These are phyloP conservation scores for Vicugna pacos DNA, from an alignment of 2,113 vertebrate genomes.

Conservation along the genomic window DNA sequence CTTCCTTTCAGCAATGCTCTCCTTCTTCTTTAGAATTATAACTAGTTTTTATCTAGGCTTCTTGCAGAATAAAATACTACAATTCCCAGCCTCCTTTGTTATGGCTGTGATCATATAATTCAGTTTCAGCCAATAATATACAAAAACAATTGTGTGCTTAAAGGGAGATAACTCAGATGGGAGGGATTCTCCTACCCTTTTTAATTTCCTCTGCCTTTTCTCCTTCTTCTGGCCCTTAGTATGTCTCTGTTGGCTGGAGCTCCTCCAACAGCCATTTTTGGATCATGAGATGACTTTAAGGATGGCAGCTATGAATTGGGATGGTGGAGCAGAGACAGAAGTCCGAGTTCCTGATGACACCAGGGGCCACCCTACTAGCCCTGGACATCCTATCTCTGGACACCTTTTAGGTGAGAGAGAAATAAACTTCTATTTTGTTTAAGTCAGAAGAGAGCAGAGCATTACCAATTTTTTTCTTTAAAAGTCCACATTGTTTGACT, in stretches of 20 bases:
- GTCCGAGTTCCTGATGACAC: not conserved
- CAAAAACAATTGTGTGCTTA: not conserved
- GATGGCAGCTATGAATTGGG: not conserved
- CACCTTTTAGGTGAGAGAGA: not conserved
- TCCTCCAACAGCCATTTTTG: not conserved
- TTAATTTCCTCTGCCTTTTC: not conserved
- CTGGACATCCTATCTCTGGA: not conserved
- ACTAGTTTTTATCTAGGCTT: not conserved
- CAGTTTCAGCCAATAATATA: not conserved
- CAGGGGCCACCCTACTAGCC: not conserved
- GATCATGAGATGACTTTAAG: not conserved
- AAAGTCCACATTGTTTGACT: not conserved
- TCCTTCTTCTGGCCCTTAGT: not conserved
- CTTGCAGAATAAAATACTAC: not conserved
- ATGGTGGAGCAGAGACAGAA: not conserved
- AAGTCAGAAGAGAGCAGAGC: not conserved
- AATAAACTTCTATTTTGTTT: not conserved
- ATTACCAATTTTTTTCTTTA: not conserved
- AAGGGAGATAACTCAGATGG: not conserved
- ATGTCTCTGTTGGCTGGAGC: not conserved
- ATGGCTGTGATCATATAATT: not conserved
- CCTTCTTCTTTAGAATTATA: conserved; percentile 7
- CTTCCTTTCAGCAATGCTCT: not conserved
- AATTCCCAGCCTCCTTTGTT: not conserved
- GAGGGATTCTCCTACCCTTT: not conserved